Evolutionary conservation across 2,888 invertebrate species (phyloP).

Genomic region (Eurytoma adleriae): DNA sequence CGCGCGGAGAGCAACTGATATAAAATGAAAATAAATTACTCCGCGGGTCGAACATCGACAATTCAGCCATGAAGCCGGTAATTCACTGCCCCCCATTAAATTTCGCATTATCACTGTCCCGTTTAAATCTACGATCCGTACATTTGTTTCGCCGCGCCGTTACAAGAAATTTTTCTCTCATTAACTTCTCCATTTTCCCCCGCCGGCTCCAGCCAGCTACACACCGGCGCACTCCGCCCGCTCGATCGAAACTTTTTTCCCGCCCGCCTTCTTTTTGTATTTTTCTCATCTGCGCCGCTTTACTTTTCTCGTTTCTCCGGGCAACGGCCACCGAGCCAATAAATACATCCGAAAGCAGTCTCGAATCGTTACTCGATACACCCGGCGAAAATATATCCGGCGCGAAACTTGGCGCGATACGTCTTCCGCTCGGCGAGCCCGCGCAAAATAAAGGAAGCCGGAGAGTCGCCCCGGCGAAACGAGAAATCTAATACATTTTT

Average conservation of each 20-base stretch:
- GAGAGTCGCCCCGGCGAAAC: conserved; percentile 27
- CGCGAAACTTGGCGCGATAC: conserved; percentile 49
- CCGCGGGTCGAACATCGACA: not conserved
- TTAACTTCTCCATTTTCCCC: conserved; percentile 42
- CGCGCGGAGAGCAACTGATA: too few relatives aligned
- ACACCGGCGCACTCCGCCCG: not conserved
- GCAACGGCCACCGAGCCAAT: conserved; percentile 44
- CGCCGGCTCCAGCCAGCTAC: not conserved
- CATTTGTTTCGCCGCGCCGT: conserved; percentile 25
- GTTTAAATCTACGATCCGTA: conserved; percentile 10
- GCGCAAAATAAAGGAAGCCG: conserved; percentile 46
- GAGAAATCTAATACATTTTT: conserved; percentile 54
- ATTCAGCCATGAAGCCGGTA: conserved; percentile 8
- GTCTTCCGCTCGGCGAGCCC: conserved; percentile 31
- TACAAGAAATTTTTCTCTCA: conserved; percentile 53
- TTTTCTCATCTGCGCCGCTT: conserved; percentile 29
- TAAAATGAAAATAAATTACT: too few relatives aligned
- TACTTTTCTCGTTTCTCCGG: conserved; percentile 40
- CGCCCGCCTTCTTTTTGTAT: conserved; percentile 7
- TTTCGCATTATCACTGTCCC: conserved; percentile 37
- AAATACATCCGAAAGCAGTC: conserved; percentile 56
- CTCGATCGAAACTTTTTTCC: conserved; percentile 31
- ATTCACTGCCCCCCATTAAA: conserved; percentile 28
- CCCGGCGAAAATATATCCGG: conserved; percentile 50
- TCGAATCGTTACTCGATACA: conserved; percentile 52